These are phyloP conservation scores for Tetranychus urticae DNA, from an alignment of 1,140 invertebrate species.

Conservation along the genomic window DNA sequence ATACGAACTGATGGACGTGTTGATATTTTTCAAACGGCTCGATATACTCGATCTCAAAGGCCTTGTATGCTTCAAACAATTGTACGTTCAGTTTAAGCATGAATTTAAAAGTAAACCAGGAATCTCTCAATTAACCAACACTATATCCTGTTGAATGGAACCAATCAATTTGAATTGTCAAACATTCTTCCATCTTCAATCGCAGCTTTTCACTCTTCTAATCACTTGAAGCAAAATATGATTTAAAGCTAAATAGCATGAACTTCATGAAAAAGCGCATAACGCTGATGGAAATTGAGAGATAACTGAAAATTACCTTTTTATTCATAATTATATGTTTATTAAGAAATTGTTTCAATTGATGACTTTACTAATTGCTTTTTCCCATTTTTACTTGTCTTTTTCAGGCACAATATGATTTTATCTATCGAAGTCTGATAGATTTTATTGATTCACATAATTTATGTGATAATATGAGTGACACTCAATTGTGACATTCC, in stretches of 20 bases:
- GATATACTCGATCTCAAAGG: constrained; percentile 57
- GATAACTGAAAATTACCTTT: not conserved
- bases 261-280: too few relatives aligned
- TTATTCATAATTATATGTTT: not conserved
- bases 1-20: constrained; percentile 51
- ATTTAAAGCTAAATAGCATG: too few relatives aligned
- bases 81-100: constrained; percentile 11
- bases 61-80: constrained; percentile 42
- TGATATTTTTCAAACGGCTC: constrained; percentile 54
- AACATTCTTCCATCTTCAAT: too few relatives aligned
- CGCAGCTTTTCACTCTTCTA: too few relatives aligned
- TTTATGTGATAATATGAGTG: constrained; percentile 14
- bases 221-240: too few relatives aligned
- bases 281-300: too few relatives aligned
- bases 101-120: not conserved
- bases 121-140: too few relatives aligned
- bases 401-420: constrained; percentile 61
- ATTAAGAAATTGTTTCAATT: not conserved
- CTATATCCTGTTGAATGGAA: too few relatives aligned
- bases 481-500: constrained; percentile 12
- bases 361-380: not conserved
- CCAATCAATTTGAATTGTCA: too few relatives aligned
- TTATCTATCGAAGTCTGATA: constrained; percentile 62
- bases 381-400: not conserved
- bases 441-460: constrained; percentile 47